Conservation (phyloP, 2,113 vertebrate genomes). For the Microtus ochrogaster region DNA sequence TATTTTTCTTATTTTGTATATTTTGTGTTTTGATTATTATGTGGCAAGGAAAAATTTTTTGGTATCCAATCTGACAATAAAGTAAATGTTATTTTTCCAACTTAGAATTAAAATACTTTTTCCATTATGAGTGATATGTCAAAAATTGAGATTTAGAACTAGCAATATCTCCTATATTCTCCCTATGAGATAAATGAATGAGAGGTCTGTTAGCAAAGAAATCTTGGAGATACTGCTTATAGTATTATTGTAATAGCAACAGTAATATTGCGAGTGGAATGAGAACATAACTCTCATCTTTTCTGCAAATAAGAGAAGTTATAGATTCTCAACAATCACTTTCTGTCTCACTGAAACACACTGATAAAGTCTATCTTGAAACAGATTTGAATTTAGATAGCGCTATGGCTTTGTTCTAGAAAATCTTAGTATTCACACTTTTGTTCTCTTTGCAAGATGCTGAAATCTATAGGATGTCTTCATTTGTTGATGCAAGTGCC, state of each 20-base stretch:
- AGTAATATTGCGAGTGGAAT: not conserved
- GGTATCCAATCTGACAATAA: not conserved
- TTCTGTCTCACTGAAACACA: not conserved
- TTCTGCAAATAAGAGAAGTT: not conserved
- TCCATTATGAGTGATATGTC: not conserved
- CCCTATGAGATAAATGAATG: not conserved
- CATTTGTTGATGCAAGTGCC: not conserved
- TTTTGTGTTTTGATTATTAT: too few species aligned
- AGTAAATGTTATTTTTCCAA: not conserved
- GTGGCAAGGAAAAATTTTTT: too few species aligned
- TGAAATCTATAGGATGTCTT: not conserved
- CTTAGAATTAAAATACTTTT: constrained; percentile 45
- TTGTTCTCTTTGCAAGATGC: not conserved
- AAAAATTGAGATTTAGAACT: not conserved
- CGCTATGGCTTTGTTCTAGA: not conserved
- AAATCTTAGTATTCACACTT: not conserved
- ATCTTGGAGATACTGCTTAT: not conserved
- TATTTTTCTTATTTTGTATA: too few species aligned
- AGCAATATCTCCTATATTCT: not conserved
- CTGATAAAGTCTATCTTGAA: not conserved
- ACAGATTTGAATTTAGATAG: not conserved
- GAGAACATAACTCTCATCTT: not conserved
- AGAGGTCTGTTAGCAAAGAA: not conserved
- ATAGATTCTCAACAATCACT: not conserved
- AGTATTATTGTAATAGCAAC: not conserved